Percentiles rank a stretch among this genome's conserved stretches.
Conservation (phyloP, 2,797 vertebrate species). For the Neostethus bicornis region DNA sequence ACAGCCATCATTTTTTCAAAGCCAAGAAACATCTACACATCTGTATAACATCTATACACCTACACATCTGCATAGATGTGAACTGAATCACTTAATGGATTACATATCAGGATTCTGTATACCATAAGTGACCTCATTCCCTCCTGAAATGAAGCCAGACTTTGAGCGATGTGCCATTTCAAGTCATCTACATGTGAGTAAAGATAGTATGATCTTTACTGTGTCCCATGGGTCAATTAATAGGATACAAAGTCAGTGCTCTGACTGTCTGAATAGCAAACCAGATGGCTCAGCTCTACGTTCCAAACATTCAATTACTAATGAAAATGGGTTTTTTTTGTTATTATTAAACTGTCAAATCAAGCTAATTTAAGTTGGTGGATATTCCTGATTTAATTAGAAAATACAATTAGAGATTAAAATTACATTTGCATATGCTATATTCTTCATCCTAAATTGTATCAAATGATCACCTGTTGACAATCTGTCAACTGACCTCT, state of each 20-base stretch:
- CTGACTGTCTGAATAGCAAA: constrained; percentile 4
- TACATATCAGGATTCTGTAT: constrained; percentile 70
- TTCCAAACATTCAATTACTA: not conserved
- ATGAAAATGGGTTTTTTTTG: too few relatives aligned
- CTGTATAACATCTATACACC: too few relatives aligned
- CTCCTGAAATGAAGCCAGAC: constrained; percentile 54
- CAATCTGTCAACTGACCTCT: too few relatives aligned
- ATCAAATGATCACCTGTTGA: too few relatives aligned
- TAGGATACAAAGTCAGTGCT: constrained; percentile 7
- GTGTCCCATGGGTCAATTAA: constrained; percentile 16
- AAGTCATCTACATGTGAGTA: constrained; percentile 40
- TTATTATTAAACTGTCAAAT: too few relatives aligned
- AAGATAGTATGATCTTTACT: constrained; percentile 17
- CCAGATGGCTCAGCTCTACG: not conserved
- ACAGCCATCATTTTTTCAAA: constrained; percentile 31
- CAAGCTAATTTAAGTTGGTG: too few relatives aligned
- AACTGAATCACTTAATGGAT: constrained; percentile 47
- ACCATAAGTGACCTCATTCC: constrained; percentile 70
- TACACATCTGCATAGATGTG: constrained; percentile 3
- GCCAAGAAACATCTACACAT: constrained; percentile 42
- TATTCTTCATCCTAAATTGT: too few relatives aligned
- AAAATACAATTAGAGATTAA: too few relatives aligned
- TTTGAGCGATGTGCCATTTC: constrained; percentile 31
- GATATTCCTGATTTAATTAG: too few relatives aligned
- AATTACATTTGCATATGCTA: too few relatives aligned